Evolutionary conservation across 2,888 invertebrate genomes (phyloP), one percentile per base, ranked within the genome.

Genomic region (Ditylenchus weischeri): DNA sequence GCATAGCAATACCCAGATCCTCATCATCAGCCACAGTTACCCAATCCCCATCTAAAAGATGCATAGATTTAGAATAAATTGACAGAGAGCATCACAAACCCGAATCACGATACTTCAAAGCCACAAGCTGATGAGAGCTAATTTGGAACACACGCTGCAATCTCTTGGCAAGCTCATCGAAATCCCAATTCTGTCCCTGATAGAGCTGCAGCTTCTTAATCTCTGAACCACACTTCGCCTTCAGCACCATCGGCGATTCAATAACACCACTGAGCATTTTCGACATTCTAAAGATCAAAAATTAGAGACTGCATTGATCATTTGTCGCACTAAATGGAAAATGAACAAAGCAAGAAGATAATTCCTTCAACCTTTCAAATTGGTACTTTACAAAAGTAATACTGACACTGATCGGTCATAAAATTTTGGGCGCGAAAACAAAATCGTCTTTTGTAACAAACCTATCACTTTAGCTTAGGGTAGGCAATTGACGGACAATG

Each of bases 91-190:
- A 15, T 21, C n/a, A 65, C 66, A 49, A 10, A 78, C 79, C 79
- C 19, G 63, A 48, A 71, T 79, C 79, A 47, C 69, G 71, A 70
- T 79, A 79, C 64, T 77, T 79, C 29, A 79, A 57, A 15, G 68
- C 54, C 49, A 79, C 61, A 21, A 69, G 67, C 13, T 66, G 64
- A 21, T 64, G 67, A 29, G 71, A 57, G 8, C 67, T 64, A 59
- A 79, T 66, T 10, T 62, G 63, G 66, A 77, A 79, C 36, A 77
- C 69, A 62, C 74, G 57, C 64, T 77, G 79, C 57, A 79, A 67
- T 69, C 70, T 76, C 15, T 75, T 66, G 29, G 71, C 61, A 48
- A 79, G 65, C 69, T 78, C 78, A 65, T 73, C 69, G 23, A 75
- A 62, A 19, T 76, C 73, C 48, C 76, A 64, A 65, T 78, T 76